phyloP scores from a whole-genome alignment of 2,113 vertebrate genomes.

The Lamprotornis superbus region DNA sequence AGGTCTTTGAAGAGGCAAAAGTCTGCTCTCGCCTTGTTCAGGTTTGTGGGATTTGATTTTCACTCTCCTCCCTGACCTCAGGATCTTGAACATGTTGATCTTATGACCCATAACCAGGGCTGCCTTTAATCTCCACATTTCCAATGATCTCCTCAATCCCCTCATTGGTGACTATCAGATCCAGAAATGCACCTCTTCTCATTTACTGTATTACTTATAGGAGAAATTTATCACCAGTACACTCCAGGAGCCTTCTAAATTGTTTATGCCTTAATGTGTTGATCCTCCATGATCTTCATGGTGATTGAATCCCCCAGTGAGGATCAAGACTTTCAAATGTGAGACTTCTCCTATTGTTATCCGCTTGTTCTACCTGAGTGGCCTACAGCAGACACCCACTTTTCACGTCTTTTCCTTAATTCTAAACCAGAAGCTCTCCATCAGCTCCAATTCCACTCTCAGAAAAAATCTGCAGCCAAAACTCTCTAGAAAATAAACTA shows the following conservation, averaged over 20 bases:
- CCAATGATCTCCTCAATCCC: fast-evolving
- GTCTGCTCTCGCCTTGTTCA: background rate
- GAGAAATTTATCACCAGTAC: background rate
- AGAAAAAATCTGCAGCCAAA: background rate
- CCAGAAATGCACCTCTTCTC: background rate
- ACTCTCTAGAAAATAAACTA: background rate
- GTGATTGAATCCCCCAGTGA: background rate
- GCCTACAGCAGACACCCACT: background rate
- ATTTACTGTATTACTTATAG: background rate
- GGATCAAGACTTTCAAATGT: background rate
- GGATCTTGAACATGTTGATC: background rate
- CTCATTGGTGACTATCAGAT: background rate
- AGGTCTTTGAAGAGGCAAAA: background rate
- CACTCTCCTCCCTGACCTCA: background rate
- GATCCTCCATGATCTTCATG: background rate
- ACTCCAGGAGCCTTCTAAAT: background rate
- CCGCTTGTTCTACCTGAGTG: background rate
- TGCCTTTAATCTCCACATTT: background rate
- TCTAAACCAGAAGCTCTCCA: background rate
- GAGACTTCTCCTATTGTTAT: background rate
- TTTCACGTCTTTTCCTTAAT: background rate
- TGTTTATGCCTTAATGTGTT: background rate
- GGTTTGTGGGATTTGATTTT: background rate
- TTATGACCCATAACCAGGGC: background rate
- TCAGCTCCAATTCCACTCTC: background rate